phyloP scores from a whole-genome alignment of 2,797 vertebrate genomes.

The Arrhamphus sclerolepis region DNA sequence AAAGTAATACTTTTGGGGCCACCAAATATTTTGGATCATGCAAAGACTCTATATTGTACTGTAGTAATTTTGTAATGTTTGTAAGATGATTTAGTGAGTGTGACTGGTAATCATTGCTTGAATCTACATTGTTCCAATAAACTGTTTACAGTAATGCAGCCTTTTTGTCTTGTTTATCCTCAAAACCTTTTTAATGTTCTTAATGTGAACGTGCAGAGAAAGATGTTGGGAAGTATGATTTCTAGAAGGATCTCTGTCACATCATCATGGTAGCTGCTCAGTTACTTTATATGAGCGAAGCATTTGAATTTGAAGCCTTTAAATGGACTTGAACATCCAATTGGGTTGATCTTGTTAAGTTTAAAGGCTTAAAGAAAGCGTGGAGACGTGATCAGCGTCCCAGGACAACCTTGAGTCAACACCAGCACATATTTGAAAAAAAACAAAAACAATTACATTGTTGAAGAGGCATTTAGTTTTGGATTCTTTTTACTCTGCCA shows the following conservation, averaged over 20 bases:
- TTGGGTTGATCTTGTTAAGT: background rate
- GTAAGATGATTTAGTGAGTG: conserved; percentile 97
- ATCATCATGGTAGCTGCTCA: too few relatives aligned
- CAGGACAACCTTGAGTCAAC: background rate
- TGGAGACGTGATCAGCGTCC: background rate
- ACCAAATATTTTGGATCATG: conserved; percentile 99
- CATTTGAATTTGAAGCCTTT: background rate
- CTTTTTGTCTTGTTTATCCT: conserved; percentile 20
- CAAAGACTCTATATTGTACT: conserved; percentile 99
- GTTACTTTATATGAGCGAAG: too few relatives aligned
- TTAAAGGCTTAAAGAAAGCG: background rate
- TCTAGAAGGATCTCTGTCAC: too few relatives aligned
- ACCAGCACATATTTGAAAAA: background rate
- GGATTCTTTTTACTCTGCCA: too few relatives aligned
- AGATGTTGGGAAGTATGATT: too few relatives aligned
- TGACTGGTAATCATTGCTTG: conserved; percentile 99
- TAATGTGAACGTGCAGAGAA: too few relatives aligned
- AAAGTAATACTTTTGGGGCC: conserved; percentile 92
- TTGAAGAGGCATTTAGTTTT: too few relatives aligned
- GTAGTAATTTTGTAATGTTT: conserved; percentile 99
- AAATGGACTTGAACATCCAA: background rate
- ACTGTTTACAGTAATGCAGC: conserved; percentile 92
- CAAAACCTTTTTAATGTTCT: background rate
- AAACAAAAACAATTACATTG: background rate
- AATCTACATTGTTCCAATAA: conserved; percentile 96